Percentiles rank a stretch among this genome's conserved stretches.
phyloP scores from a whole-genome alignment of 2,797 vertebrate species.

The Squalus acanthias region DNA sequence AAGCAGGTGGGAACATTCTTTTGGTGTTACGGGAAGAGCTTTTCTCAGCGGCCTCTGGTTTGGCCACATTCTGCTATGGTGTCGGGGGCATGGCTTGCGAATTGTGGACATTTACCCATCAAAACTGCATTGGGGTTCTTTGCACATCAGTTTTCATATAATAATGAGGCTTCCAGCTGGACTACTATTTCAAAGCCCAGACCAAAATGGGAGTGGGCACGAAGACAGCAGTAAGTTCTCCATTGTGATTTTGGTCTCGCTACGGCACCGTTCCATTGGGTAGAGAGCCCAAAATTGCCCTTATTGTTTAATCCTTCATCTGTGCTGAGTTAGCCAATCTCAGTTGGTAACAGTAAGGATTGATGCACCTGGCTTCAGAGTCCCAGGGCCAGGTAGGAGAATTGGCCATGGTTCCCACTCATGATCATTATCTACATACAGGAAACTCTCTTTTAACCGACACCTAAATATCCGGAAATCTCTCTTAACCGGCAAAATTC shows the following conservation, averaged over 20 bases:
- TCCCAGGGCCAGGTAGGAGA: neutral
- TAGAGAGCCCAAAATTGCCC: neutral
- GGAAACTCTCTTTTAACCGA: no score
- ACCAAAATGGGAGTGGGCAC: neutral
- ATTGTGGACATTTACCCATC: neutral
- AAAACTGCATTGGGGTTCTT: neutral
- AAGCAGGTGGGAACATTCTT: neutral
- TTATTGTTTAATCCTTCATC: neutral
- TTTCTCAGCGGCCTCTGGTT: neutral
- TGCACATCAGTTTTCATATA: neutral
- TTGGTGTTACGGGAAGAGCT: neutral
- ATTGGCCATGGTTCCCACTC: neutral
- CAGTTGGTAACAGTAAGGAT: neutral
- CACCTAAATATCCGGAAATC: no score
- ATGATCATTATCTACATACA: neutral
- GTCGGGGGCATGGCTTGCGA: neutral
- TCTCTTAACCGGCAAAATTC: no score
- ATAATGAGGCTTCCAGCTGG: neutral
- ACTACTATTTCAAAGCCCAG: neutral
- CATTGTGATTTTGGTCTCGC: neutral
- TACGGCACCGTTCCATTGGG: no score
- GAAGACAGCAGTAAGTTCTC: neutral
- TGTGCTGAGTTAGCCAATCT: neutral
- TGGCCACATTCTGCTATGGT: neutral
- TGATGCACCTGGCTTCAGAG: neutral